A percentile compares a stretch with the other conserved stretches of the same genome.
Evolutionary conservation across 2,888 invertebrate genomes (phyloP).

Genomic region (Acheta domesticus): DNA sequence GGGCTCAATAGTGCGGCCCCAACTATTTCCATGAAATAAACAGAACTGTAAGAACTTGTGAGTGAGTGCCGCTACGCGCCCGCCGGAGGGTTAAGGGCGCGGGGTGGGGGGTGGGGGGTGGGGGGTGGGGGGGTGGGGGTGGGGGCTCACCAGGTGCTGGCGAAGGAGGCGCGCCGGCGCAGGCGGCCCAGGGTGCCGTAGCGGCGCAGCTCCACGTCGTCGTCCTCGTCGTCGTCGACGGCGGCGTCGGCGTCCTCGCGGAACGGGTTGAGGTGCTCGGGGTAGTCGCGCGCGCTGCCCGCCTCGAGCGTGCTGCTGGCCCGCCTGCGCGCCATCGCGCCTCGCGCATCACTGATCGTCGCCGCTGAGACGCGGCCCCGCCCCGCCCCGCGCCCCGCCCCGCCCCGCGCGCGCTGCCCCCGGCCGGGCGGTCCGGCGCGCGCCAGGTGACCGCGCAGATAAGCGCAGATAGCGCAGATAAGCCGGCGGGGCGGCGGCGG

Average conservation of each 20-base stretch:
- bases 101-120: too few species aligned
- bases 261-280: slow-evolving; percentile 74
- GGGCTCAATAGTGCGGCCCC: too few species aligned
- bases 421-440: too few species aligned
- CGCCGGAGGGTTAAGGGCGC: too few species aligned
- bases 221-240: slow-evolving; percentile 20
- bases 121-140: not conserved
- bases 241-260: slow-evolving; percentile 58
- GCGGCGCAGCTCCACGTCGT: not conserved
- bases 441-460: not conserved
- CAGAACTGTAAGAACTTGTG: too few species aligned
- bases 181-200: slow-evolving; percentile 29
- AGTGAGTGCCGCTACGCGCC: too few species aligned
- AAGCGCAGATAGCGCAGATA: too few species aligned
- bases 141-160: slow-evolving; percentile 21
- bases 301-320: slow-evolving; percentile 43
- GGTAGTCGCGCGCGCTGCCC: slow-evolving; percentile 65
- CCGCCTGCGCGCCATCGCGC: slow-evolving; percentile 12
- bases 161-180: slow-evolving; percentile 27
- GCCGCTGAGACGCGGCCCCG: not conserved
- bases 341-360: not conserved
- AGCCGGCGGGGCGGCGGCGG: not conserved
- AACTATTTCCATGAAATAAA: too few species aligned
- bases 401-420: not conserved
- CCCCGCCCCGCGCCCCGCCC: not conserved